Evolutionary conservation across 1,140 invertebrate species (phyloP).

Genomic region (Branchinecta lindahli): DNA sequence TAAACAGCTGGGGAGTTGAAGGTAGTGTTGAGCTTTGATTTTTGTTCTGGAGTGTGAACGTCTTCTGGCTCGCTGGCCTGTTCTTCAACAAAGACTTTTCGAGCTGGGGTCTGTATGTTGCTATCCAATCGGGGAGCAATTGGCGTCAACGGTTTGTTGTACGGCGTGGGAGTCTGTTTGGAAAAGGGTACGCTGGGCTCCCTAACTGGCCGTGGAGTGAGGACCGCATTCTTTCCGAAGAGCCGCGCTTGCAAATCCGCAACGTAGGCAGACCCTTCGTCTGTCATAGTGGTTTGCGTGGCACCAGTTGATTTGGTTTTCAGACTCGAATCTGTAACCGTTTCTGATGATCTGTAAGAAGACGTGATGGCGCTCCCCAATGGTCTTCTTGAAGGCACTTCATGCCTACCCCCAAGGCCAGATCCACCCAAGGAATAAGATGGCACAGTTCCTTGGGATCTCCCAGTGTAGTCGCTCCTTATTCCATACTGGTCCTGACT

Average conservation of each 20-base stretch:
- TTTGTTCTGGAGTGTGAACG: background rate
- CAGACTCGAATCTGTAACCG: background rate
- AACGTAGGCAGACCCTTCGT: background rate
- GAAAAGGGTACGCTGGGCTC: background rate
- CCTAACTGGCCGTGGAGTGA: background rate
- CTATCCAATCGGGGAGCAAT: background rate
- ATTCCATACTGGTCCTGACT: background rate
- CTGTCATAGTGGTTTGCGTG: background rate
- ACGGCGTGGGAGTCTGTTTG: background rate
- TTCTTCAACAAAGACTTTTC: background rate
- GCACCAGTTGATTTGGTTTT: background rate
- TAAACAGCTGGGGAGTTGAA: slow-evolving; percentile 3
- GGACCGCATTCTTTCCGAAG: background rate
- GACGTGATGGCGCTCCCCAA: background rate
- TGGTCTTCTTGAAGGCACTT: background rate
- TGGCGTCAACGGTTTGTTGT: background rate
- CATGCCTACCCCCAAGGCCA: background rate
- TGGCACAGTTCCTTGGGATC: background rate
- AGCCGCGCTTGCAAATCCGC: background rate
- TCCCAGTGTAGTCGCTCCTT: background rate
- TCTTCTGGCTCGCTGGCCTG: background rate
- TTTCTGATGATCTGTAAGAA: background rate
- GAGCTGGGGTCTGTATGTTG: background rate
- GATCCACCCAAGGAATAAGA: background rate
- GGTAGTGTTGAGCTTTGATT: background rate